phyloP scores from a whole-genome alignment of 2,113 vertebrate genomes.

The Hirundichthys speculiger region DNA sequence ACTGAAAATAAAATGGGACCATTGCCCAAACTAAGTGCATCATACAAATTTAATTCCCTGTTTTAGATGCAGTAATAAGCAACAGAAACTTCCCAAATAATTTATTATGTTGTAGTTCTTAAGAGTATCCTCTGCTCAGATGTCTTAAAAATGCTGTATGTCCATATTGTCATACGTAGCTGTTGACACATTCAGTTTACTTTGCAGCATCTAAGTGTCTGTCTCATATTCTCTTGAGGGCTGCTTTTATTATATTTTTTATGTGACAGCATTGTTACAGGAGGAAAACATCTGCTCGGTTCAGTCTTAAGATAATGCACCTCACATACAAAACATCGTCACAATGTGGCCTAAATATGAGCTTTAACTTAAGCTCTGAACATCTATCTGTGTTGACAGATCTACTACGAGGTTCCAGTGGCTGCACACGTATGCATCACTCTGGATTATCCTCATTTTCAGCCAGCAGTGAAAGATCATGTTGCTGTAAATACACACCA shows the following conservation, averaged over 20 bases:
- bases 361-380: conserved; percentile 22
- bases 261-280: conserved; percentile 8
- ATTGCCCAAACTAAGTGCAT: conserved; percentile 9
- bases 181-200: conserved; percentile 33
- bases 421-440: conserved; percentile 52
- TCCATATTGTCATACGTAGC: conserved; percentile 52
- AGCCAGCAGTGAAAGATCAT: conserved; percentile 53
- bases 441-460: conserved; percentile 59
- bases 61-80: conserved; percentile 8
- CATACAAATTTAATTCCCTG: conserved; percentile 23
- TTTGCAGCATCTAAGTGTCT: conserved; percentile 23
- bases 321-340: conserved; percentile 7
- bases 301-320: neutral
- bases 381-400: conserved; percentile 61
- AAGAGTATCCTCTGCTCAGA: conserved; percentile 10
- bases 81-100: conserved; percentile 28
- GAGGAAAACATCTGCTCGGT: neutral
- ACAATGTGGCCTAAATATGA: conserved; percentile 17
- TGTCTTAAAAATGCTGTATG: conserved; percentile 17
- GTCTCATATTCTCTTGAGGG: conserved; percentile 5
- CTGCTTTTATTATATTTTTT: conserved; percentile 25
- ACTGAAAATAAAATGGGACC: neutral
- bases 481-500: conserved; percentile 40
- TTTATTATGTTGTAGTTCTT: conserved; percentile 18
- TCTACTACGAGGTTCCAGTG: conserved; percentile 40